Percentiles rank a stretch among this genome's conserved stretches.
Conservation (phyloP, 1,140 invertebrate genomes). For the Pseudomyrmex flavicornis region DNA sequence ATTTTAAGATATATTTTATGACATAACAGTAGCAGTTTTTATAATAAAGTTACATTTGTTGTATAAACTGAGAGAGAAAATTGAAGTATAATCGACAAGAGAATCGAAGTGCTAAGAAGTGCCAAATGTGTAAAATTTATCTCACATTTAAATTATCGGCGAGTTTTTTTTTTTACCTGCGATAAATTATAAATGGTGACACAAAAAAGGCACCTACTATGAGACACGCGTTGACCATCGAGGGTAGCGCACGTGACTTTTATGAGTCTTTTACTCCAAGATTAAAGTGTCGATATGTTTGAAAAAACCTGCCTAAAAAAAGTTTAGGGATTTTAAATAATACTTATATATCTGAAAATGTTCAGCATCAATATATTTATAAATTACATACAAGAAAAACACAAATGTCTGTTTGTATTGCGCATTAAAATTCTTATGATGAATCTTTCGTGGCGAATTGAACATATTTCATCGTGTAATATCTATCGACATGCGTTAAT, state of each 20-base stretch:
- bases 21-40: too few species aligned
- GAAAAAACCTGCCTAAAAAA: slow-evolving; percentile 12
- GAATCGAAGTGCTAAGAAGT: background rate
- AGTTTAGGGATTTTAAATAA: slow-evolving; percentile 58
- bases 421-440: background rate
- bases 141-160: background rate
- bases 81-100: too few species aligned
- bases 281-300: slow-evolving; percentile 65
- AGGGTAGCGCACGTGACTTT: slow-evolving; percentile 64
- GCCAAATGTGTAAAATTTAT: background rate
- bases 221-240: slow-evolving; percentile 58
- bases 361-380: background rate
- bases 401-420: background rate
- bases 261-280: slow-evolving; percentile 67
- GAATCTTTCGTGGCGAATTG: too few species aligned
- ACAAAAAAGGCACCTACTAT: slow-evolving; percentile 56
- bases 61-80: too few species aligned
- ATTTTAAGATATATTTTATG: too few species aligned
- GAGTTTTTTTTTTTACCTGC: slow-evolving; percentile 1
- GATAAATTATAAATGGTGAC: background rate
- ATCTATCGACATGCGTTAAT: too few species aligned
- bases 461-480: too few species aligned
- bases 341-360: slow-evolving; percentile 23
- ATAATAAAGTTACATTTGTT: too few species aligned
- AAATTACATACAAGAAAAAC: background rate